Evolutionary conservation across 2,797 vertebrate genomes (phyloP).

Genomic region (Myotis myotis): DNA sequence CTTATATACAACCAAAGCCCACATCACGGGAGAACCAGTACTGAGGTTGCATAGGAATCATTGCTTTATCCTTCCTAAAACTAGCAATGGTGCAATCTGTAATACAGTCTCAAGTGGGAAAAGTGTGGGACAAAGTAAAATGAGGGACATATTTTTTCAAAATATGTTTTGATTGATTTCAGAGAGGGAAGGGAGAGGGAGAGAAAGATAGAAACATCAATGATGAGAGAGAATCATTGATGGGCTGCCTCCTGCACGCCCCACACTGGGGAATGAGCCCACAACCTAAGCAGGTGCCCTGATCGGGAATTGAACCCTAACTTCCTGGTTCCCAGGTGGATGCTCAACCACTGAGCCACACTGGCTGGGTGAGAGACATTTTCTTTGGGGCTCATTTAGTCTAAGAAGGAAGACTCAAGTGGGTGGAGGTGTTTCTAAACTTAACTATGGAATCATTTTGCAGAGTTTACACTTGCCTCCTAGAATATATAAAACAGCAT

Average conservation of each 20-base stretch:
- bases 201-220: neutral
- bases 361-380: neutral
- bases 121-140: slow-evolving; percentile 10
- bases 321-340: neutral
- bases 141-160: neutral
- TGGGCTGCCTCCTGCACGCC: neutral
- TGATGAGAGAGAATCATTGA: neutral
- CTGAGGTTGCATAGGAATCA: neutral
- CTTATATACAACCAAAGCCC: neutral
- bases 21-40: neutral
- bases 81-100: neutral
- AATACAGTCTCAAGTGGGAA: neutral
- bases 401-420: neutral
- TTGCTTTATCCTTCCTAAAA: neutral
- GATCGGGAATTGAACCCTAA: neutral
- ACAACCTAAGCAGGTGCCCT: too few species aligned
- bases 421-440: neutral
- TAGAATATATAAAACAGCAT: neutral
- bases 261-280: neutral
- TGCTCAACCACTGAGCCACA: neutral
- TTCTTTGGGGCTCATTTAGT: neutral
- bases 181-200: neutral
- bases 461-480: neutral
- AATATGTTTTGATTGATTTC: neutral
- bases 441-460: neutral